Evolutionary conservation across 2,888 invertebrate genomes (phyloP).

Genomic region (Timema cristinae): DNA sequence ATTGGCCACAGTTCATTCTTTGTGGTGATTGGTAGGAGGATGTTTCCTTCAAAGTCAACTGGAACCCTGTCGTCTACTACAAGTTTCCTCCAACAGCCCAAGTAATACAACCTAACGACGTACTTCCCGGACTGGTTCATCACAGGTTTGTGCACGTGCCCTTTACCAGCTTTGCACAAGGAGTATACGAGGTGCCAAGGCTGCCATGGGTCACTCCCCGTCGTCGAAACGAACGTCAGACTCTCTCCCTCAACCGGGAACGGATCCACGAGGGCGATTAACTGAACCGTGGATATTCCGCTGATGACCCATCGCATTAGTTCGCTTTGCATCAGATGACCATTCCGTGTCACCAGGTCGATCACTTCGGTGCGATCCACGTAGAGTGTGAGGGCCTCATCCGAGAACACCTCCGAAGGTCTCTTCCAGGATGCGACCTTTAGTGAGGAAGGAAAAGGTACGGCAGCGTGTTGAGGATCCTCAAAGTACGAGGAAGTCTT

Average conservation of each 20-base stretch:
- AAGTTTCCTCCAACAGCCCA: constrained; percentile 50
- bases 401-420: too few relatives aligned
- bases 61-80: constrained; percentile 49
- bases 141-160: constrained; percentile 15
- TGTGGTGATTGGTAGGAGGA: constrained; percentile 42
- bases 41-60: constrained; percentile 40
- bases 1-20: constrained; percentile 49
- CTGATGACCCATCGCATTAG: constrained; percentile 1
- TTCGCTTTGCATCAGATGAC: neutral
- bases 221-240: constrained; percentile 15
- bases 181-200: constrained; percentile 29
- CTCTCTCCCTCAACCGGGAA: constrained; percentile 14
- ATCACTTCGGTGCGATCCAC: neutral
- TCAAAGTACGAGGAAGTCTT: too few relatives aligned
- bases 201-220: constrained; percentile 20
- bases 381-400: too few relatives aligned
- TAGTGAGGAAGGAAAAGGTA: too few relatives aligned
- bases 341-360: neutral
- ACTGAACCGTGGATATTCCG: neutral
- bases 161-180: constrained; percentile 23
- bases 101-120: constrained; percentile 46
- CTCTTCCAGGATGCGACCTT: too few relatives aligned
- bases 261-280: neutral
- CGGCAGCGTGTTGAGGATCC: too few relatives aligned
- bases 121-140: constrained; percentile 44